phyloP scores from a whole-genome alignment of 2,113 vertebrate species.

The Columbina picui region DNA sequence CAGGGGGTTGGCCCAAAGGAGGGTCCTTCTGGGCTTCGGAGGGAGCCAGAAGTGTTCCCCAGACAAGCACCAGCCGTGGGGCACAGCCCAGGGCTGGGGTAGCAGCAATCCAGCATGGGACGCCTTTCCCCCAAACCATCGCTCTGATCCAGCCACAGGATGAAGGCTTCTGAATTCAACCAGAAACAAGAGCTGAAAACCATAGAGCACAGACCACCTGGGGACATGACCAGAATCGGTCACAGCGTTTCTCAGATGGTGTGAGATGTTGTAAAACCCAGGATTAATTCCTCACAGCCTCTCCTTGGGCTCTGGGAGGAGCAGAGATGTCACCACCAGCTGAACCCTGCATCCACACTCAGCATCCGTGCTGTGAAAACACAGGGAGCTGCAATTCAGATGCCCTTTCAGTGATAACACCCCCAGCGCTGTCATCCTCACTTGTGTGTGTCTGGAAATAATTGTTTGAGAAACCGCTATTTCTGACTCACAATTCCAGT shows the following conservation, averaged over 20 bases:
- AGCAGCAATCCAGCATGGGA: no score
- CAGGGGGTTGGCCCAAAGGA: accelerated
- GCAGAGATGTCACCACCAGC: neutral
- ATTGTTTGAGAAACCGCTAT: neutral
- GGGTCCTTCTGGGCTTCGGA: accelerated
- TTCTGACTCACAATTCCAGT: neutral
- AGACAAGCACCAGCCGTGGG: accelerated
- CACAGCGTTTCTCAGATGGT: neutral
- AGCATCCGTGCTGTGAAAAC: neutral
- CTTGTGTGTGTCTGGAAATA: neutral
- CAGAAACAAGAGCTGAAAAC: neutral
- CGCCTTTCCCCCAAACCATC: neutral
- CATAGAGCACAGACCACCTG: accelerated
- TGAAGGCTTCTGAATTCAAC: neutral
- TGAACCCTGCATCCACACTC: neutral
- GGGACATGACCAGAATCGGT: neutral
- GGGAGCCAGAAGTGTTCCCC: accelerated
- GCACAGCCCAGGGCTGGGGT: accelerated
- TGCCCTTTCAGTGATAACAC: neutral
- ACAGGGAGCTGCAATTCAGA: neutral
- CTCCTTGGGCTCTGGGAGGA: neutral
- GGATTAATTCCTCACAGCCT: neutral
- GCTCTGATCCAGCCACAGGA: neutral
- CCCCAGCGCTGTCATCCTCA: neutral
- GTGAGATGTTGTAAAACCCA: neutral